Percentiles rank a stretch among this genome's conserved stretches.
Evolutionary conservation across 2,888 invertebrate species (phyloP).

Genomic region (Plagodis pulveraria): DNA sequence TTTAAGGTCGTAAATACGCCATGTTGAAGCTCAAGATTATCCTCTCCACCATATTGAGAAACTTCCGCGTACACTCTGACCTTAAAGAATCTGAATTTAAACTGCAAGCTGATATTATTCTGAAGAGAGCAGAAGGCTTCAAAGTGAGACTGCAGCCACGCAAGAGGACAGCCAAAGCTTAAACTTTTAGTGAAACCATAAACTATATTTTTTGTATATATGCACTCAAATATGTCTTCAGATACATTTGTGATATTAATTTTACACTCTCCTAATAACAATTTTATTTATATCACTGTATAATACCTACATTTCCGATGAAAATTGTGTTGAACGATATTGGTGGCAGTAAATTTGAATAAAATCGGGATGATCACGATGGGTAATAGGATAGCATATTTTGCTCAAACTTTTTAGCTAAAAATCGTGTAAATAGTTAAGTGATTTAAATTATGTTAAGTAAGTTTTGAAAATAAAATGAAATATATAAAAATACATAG

Average conservation of each 20-base stretch:
- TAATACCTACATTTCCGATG: background rate
- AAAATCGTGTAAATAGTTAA: constrained; percentile 62
- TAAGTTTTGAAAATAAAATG: constrained; percentile 42
- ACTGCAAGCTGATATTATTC: constrained; percentile 90
- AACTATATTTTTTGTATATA: constrained; percentile 21
- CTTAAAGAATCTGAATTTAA: constrained; percentile 88
- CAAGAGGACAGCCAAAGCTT: constrained; percentile 73
- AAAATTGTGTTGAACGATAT: constrained; percentile 30
- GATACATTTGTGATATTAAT: constrained; percentile 36
- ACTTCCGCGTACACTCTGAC: constrained; percentile 89
- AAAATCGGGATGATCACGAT: constrained; percentile 39
- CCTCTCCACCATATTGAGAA: constrained; percentile 89
- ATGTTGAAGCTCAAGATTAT: constrained; percentile 92
- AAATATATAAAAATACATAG: background rate
- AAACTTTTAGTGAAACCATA: constrained; percentile 28
- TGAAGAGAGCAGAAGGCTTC: constrained; percentile 91
- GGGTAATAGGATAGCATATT: constrained; percentile 44
- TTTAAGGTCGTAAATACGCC: constrained; percentile 90
- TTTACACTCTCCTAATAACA: constrained; percentile 30
- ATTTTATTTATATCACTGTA: constrained; percentile 10
- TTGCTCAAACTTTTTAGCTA: constrained; percentile 52
- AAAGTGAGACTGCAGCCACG: constrained; percentile 89
- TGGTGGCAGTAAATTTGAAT: constrained; percentile 64
- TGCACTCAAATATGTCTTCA: constrained; percentile 21
- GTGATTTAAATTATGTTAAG: constrained; percentile 50